Evolutionary conservation across 2,113 vertebrate species (phyloP), one percentile per base, ranked within the genome.

Genomic region (Porphyrio hochstetteri): DNA sequence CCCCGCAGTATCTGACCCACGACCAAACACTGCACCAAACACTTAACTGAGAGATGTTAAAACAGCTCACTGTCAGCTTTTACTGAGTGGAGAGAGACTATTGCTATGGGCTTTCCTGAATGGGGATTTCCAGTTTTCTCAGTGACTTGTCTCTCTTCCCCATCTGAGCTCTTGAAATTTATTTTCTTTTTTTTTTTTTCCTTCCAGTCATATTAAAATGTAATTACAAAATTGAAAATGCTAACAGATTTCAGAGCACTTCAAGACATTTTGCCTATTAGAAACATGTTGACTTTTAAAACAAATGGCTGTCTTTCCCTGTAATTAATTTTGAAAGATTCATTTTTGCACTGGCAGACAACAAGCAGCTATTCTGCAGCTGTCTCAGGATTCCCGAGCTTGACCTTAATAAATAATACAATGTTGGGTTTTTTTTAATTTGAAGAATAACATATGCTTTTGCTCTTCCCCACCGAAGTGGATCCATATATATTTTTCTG

Each of bases 331-430:
- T 92, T 53, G 69, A 93, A 86, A 88, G 35, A 92, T 91, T 86
- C 25, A 61, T 92, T 92, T 95, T 86, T 81, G 23, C 57, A 65
- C 46, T 95, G 93, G 91, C 60, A 91, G 59, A 69, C 0, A 52
- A 86, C 76, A 88, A 92, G 57, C 38, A 77, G 53, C 77, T 71
- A 76, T 91, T 93, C 53, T 90, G 71, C 92, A 89, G 80, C 88
- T 94, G 63, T 93, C 68, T 87, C 16, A 5, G 67, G 57, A 75
- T 81, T 92, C 82, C 78, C 79, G 81, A 88, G 71, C 48, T 92
- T 91, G 92, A 96, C 93, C 94, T 93, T 91, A 94, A 93, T 86
- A 93, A 95, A 93, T 85, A 85, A 89, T 59, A 63, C 61, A 84
- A 74, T 1, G 8, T 82, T 95, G 44, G 21, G 4, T 48, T 48